Base-by-base conservation (phyloP, 2,888 invertebrate species). In the Plusia festucae region DNA sequence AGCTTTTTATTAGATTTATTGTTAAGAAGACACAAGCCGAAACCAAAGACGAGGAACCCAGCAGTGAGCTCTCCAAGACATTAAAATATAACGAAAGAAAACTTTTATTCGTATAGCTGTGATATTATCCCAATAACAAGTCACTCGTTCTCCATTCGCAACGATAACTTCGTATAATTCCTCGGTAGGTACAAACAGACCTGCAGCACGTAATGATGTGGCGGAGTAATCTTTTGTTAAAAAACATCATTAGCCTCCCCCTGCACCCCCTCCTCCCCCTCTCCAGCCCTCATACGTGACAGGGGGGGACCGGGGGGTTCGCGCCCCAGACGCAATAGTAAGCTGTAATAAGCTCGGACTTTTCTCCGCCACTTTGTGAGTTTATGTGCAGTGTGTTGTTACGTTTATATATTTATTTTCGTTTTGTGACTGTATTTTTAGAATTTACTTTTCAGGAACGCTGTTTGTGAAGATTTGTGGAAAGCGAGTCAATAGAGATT, bases 311-410 rank as follows among this genome's bases (percentile, higher is more conserved):
- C 61, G 67, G 69, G 53, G 55, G 18, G 0, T 13, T 53, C 53
- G 53, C 34, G 22, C 66, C 73, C 76, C 79, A 78, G 82, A 71
- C 79, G 82, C 79, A 79, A 79, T 81, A 81, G 74, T 79, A 75
- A 79, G 78, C 80, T 73, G 75, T 82, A 79, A 81, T 82, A 77
- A 82, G 82, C 80, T 79, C 68, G 80, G 82, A 82, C 82, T 78
- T 81, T 73, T 70, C 82, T 72, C 82, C 61, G 71, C 68, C 77
- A 73, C 79, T 76, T 76, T 53, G 65, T 64, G 68, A 74, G 58
- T 74, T 78, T 69, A 78, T 79, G 77, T 79, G 79, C 73, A 81
- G 66, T 67, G 64, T 73, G 64, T 64, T 52, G 60, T 64, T 58
- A 56, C 68, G 58, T 73, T 77, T 58, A 74, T 63, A 77, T 77